Evolutionary conservation across 2,797 vertebrate species (phyloP), one percentile per base, ranked within the genome.

Genomic region (Thunnus albacares): DNA sequence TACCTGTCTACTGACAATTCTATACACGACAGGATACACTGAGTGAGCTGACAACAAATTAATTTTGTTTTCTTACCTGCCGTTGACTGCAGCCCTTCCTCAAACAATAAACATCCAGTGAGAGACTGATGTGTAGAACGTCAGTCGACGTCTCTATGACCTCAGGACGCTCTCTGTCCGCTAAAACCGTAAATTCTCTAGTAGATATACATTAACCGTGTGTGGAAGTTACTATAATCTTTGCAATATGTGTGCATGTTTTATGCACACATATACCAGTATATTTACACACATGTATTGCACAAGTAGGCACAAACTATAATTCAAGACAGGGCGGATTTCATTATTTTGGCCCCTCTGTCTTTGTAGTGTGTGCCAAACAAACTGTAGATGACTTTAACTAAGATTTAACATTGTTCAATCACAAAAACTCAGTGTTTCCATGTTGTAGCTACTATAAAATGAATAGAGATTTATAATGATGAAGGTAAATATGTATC

Each of bases 71-170:
- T 77, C 88, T 87, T 90, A 95, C 94, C 92, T 90, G 84, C 64
- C 60, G 77, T 87, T 68, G 79, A 85, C 80, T 82, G 73, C 81
- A 80, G 75, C 83, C 56, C 79, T 71, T 70, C 81, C 59, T 88
- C 80, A 78, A 85, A 94, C 92, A 93, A 93, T 90, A 87, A 86
- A 80, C 86, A 87, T 64, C 68, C 71, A 87, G 66, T 63, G 70
- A 80, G 71, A 53, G 28, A 51, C 63, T 13, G 49, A 9, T 56
- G 75, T 63, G 63, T 52, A 41, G 0, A 4, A 76, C 93, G 93
- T 94, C 85, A 63, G 6, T 2, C 0, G 22, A 59, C 87, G 80
- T 69, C 6, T 0, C 0, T 3, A 0, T 45, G 20, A 89, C 87
- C 80, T 49, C 49, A 82, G 52, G 14, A 84, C 87, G 88, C 61